Base-by-base conservation (phyloP, 2,888 invertebrate genomes). In the Antheraea yamamai region DNA sequence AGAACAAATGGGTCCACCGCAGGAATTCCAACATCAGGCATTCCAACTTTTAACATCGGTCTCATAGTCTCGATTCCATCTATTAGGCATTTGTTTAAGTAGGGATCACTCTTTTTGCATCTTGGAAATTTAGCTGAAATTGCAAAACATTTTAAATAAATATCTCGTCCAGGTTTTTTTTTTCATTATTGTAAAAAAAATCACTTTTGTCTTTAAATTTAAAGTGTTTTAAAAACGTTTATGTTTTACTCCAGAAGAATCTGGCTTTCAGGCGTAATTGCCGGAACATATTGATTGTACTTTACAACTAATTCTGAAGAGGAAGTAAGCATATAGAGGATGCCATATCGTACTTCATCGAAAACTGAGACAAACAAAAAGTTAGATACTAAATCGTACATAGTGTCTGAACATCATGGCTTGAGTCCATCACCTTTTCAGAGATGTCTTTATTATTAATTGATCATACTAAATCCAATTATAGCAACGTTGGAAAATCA, bases 31-130 rank as follows among this genome's bases (percentile, higher is more conserved):
- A 7, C 26, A 26, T 66, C 30, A 66, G 64, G 30, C 16, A 66
- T 66, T 3, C 64, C 64, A 66, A 6, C 64, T 66, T 16, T 66
- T 30, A 66, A 30, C 26, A 30, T 1, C 16, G 64, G 64, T 66
- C 64, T 26, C 14, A 66, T 18, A 30, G 64, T 30, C 64, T 66
- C 64, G 30, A 66, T 14, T 66, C 30, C 64, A 26, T 66, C 16
- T 26, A 66, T 66, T 30, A 66, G 30, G 26, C 64, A 66, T 66
- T 66, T 26, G 64, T 66, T 66, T 66, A 66, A 26, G 30, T 66
- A 6, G 16, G 64, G 64, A 66, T 66, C 64, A 30, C 64, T 66
- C 64, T 66, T 66, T 66, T 30, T 66, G 64, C 64, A 66, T 66
- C 26, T 66, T 30, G 64, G 30, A 66, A 66, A 30, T 26, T 30